A percentile compares a stretch with the other conserved stretches of the same genome.
phyloP scores from a whole-genome alignment of 2,113 vertebrate species.

The Gavialis gangeticus region DNA sequence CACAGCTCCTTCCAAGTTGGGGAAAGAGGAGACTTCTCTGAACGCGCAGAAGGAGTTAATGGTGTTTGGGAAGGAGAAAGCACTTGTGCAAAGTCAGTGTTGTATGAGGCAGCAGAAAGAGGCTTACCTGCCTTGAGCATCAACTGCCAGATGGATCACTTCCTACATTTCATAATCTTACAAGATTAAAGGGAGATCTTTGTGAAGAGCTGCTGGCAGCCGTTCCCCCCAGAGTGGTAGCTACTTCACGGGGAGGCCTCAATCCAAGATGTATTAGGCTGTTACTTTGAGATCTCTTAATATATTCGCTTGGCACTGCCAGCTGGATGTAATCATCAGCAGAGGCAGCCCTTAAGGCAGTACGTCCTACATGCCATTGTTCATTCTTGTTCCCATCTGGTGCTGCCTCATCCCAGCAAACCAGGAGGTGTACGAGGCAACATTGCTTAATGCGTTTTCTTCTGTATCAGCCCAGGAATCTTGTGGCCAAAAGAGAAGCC shows the following conservation, averaged over 20 bases:
- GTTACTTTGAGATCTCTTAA: background rate
- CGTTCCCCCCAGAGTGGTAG: too few relatives aligned
- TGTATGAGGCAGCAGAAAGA: background rate
- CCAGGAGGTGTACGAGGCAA: background rate
- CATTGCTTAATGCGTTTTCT: accelerated
- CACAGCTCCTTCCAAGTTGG: background rate
- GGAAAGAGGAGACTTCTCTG: background rate
- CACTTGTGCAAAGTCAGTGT: background rate
- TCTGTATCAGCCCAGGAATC: background rate
- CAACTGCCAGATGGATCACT: background rate
- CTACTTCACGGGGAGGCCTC: too few relatives aligned
- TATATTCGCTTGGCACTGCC: background rate
- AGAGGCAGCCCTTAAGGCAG: background rate
- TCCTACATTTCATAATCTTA: background rate
- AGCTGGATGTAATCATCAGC: accelerated
- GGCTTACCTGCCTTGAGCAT: background rate
- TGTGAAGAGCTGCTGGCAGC: background rate
- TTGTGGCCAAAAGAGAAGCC: background rate
- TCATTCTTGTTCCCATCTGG: background rate
- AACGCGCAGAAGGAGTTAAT: too few relatives aligned
- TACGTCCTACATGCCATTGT: background rate
- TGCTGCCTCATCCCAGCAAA: accelerated
- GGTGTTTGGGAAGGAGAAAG: background rate
- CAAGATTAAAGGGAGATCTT: background rate
- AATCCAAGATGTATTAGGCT: too few relatives aligned